A percentile compares a stretch with the other conserved stretches of the same genome.
Evolutionary conservation across 92 coral and sea anemone genomes (phyloP).

Genomic region (Virgularia gustaviana): DNA sequence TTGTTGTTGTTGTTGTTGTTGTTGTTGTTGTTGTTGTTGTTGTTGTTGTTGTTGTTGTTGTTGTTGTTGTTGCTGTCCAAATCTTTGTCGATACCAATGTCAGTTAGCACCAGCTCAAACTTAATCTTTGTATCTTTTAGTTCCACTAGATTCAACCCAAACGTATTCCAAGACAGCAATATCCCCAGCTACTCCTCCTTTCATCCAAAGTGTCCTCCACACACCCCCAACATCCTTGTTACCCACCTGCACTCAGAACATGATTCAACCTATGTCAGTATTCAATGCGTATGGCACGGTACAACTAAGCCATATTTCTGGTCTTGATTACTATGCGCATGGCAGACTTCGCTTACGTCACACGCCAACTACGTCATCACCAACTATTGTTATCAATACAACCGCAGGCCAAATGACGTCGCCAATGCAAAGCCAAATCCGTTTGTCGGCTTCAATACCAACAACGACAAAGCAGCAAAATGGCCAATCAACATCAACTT

Average conservation of each 20-base stretch:
- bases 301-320: constrained; percentile 24
- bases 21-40: no score
- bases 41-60: no score
- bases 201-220: neutral
- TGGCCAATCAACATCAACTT: no score
- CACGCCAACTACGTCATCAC: no score
- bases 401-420: constrained; percentile 3
- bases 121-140: neutral
- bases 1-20: no score
- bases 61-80: no score
- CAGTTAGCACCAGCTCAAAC: no score
- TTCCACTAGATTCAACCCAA: neutral
- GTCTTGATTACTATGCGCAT: constrained; percentile 22
- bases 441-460: no score
- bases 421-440: neutral
- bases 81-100: no score
- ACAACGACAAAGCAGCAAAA: no score
- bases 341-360: constrained; percentile 27
- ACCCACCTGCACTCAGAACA: neutral
- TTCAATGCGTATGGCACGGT: constrained; percentile 36
- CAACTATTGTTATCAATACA: no score
- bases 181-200: neutral
- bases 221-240: neutral
- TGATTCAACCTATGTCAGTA: neutral
- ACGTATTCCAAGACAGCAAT: neutral